Evolutionary conservation across 2,888 invertebrate genomes (phyloP).

Genomic region (Bibio marci): DNA sequence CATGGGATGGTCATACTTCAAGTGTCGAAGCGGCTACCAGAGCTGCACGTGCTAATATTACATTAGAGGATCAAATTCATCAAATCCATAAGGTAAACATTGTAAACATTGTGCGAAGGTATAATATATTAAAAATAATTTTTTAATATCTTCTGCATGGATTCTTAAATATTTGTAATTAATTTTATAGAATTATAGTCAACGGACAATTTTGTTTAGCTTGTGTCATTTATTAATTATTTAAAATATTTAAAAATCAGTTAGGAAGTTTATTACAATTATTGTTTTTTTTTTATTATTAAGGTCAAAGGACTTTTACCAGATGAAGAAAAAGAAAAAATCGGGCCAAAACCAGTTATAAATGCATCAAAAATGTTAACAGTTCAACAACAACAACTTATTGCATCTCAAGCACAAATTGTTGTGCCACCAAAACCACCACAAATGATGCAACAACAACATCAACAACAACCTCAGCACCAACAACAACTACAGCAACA

Average conservation of each 20-base stretch:
- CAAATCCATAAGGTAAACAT: slow-evolving; percentile 81
- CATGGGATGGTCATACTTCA: slow-evolving; percentile 97
- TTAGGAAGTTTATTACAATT: no score
- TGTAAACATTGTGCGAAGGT: no score
- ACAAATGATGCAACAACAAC: slow-evolving; percentile 12
- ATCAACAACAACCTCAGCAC: slow-evolving; percentile 4
- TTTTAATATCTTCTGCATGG: slow-evolving; percentile 1
- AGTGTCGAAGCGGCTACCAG: slow-evolving; percentile 91
- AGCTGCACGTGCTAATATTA: slow-evolving; percentile 87
- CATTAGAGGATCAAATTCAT: slow-evolving; percentile 91
- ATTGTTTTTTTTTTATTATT: no score
- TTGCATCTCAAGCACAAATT: slow-evolving; percentile 10
- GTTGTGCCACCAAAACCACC: slow-evolving; percentile 9
- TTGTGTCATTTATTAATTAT: no score
- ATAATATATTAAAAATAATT: slow-evolving; percentile 7
- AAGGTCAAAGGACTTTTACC: slow-evolving; percentile 72
- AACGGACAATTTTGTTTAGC: slow-evolving; percentile 13
- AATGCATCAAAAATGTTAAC: slow-evolving; percentile 24
- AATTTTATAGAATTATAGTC: no score
- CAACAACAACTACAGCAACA: slow-evolving; percentile 8
- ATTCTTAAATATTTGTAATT: not conserved
- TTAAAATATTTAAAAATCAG: no score
- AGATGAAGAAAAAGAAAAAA: slow-evolving; percentile 93
- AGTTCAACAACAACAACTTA: slow-evolving; percentile 24
- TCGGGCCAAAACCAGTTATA: slow-evolving; percentile 71